A percentile compares a stretch with the other conserved stretches of the same genome.
phyloP scores from a whole-genome alignment of 1,140 invertebrate genomes.

The Pygmarrhopalites habei region DNA sequence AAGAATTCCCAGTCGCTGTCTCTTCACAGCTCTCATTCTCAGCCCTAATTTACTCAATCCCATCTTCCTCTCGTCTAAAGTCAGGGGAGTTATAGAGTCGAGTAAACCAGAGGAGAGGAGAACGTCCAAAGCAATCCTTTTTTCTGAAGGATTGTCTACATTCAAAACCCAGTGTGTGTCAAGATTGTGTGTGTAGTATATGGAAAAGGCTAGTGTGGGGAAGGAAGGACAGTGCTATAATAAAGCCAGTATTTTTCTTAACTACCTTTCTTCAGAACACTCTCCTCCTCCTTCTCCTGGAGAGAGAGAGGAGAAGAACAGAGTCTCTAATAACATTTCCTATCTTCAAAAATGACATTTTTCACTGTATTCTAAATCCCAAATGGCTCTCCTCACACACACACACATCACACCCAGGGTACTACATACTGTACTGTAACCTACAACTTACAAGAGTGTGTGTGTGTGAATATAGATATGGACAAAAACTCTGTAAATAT shows the following conservation, averaged over 20 bases:
- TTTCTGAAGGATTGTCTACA: background rate
- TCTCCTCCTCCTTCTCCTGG: background rate
- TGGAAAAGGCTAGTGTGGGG: no score
- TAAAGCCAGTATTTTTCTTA: no score
- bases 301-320: no score
- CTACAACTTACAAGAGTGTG: no score
- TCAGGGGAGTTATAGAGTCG: no score
- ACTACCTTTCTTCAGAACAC: no score
- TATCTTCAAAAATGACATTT: constrained; percentile 24
- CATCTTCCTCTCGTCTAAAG: constrained; percentile 20
- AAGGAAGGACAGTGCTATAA: no score
- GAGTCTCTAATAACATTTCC: background rate
- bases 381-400: constrained; percentile 23
- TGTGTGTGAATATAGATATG: no score
- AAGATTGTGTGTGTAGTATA: background rate
- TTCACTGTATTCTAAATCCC: constrained; percentile 15
- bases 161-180: constrained; percentile 10
- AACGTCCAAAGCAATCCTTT: constrained; percentile 7
- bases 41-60: constrained; percentile 14
- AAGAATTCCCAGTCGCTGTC: constrained; percentile 13
- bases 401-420: no score
- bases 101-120: background rate
- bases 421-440: no score
- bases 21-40: constrained; percentile 7
- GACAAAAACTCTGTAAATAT: no score